Evolutionary conservation across 2,113 vertebrate species (phyloP).

Genomic region (Opisthocomus hoazin): DNA sequence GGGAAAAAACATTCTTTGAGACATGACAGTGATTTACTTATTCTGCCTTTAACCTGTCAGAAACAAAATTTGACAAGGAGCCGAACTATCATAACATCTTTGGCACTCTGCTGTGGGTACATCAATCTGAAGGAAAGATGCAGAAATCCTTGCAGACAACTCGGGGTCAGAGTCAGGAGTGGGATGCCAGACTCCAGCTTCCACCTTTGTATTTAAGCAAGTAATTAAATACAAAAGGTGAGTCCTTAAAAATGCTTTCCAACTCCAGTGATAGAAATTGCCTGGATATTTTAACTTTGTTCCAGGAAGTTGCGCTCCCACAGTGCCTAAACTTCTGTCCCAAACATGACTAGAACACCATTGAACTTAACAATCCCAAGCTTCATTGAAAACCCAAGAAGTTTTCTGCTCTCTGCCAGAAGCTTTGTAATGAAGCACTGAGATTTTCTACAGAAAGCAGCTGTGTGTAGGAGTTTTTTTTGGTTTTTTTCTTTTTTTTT

Average conservation of each 20-base stretch:
- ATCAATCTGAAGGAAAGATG: not conserved
- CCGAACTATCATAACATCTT: not conserved
- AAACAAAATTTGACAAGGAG: conserved; percentile 6
- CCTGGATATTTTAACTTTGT: not conserved
- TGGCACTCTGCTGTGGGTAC: not conserved
- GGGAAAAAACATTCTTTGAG: not conserved
- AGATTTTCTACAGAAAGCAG: conserved; percentile 20
- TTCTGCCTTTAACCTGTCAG: not conserved
- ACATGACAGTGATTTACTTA: conserved; percentile 24
- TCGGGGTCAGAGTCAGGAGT: not conserved
- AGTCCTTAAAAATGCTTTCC: not conserved
- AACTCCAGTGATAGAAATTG: not conserved
- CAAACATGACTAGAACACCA: not conserved
- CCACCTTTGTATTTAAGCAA: too few relatives aligned
- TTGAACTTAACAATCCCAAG: conserved; percentile 19
- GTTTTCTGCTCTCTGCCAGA: conserved; percentile 4
- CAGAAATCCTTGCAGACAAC: not conserved
- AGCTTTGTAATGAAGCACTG: not conserved
- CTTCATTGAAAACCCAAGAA: conserved; percentile 18
- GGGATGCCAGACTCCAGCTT: not conserved
- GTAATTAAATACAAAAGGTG: not conserved
- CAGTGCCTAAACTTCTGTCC: not conserved
- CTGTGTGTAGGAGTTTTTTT: too few relatives aligned
- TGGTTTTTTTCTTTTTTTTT: not conserved
- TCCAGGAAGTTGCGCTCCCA: not conserved